Evolutionary conservation across 2,797 vertebrate species (phyloP), one percentile per base, ranked within the genome.

Genomic region (Discoglossus pictus): DNA sequence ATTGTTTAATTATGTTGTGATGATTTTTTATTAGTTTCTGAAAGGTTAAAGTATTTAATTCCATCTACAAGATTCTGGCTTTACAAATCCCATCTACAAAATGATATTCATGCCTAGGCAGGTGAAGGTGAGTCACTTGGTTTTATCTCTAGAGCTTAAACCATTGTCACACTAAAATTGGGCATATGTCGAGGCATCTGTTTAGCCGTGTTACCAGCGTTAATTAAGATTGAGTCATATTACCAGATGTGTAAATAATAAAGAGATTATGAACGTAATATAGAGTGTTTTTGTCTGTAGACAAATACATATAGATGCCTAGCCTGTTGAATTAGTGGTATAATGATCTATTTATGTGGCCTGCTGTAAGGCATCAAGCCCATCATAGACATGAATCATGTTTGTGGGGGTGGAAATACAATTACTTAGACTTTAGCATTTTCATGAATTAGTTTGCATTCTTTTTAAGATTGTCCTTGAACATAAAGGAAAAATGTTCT

Each of bases 201-300:
- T 43, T 52, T 24, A 42, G 46, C 31, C 54, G 59, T 67, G 55
- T 60, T 60, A 60, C 46, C 34, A 15, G 18, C 24, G 24, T 42
- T 67, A 59, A 67, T 67, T 60, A 59, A 59, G 54, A 59, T 35
- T 51, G 65, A 67, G 65, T 12, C 43, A 12, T 35, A 35, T 67
- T 34, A 34, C 21, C 55, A 59, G 16, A 59, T 35, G 43, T 58
- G 23, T 11, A 52, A 62, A 27, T 15, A 39, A 25, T 15, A 39
- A 25, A 48, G 18, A 50, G 12, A 13, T 50, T 25, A 27, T 50
- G 46, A 27, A 50, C 24, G 24, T 5, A 12, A 50, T 8, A 50
- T 27, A 50, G 12, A 13, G 23, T 3, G 12, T 5, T 50, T 50
- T 27, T n/a, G n/a, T 7, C 11, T 7, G 23, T n/a, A 25, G 12